Base-by-base conservation (phyloP, 1,140 invertebrate species). In the Magallana angulata region DNA sequence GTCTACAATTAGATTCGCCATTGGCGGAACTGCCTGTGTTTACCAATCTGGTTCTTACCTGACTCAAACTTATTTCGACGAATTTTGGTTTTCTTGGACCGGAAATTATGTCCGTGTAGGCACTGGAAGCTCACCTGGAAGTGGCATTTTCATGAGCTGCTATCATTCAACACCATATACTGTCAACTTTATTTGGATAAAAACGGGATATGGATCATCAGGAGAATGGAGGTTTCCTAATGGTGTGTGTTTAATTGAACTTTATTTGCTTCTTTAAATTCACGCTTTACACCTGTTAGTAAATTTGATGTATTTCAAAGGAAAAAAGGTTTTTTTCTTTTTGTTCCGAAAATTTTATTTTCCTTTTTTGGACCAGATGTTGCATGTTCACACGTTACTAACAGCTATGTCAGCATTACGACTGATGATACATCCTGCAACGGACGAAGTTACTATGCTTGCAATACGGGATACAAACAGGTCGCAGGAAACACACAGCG, bases 11-110 rank as follows among this genome's bases (percentile, higher is more conserved):
- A 36, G 68, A 30, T 57, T 30, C 14, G 18, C n/a, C 12, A 80
- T 71, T 9, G 30, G 56, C 48, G 85, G 85, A 64, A 58, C 11
- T 48, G n/a, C 48, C 18, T 24, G 59, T 11, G 59, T 12, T n/a
- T 16, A 24, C 8, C n/a, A 62, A 30, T 9, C 1, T 0, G 80
- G 30, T 14, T 57, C 30, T 16, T 6, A 57, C 24, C n/a, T 87
- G n/a, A 56, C n/a, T n/a, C 57, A 59, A n/a, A 59, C 18, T 6
- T 56, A 57, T 12, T 87, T 82, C n/a, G 24, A 57, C 3, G 57
- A 62, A 14, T 87, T 87, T 48, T 82, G 59, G 58, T 12, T 87
- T 18, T 57, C 36, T 11, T 87, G 85, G 85, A 59, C 16, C 48
- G 56, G 36, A 7, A 59, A 60, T 9, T 0, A 18, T 2, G 62